phyloP scores from a whole-genome alignment of 2,888 invertebrate genomes.

The Agrotis segetum region DNA sequence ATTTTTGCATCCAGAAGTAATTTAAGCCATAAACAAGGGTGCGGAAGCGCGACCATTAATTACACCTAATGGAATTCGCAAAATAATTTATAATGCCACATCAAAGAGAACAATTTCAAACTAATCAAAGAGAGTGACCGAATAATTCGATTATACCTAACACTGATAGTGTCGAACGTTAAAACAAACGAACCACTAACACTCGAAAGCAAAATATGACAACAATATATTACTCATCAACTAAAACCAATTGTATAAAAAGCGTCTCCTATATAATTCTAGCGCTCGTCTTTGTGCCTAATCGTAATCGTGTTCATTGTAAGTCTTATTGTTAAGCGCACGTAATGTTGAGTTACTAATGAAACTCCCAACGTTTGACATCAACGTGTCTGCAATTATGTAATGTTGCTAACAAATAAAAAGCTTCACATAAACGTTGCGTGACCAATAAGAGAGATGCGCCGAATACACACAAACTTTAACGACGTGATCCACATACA shows the following conservation, averaged over 20 bases:
- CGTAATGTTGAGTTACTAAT: conserved; percentile 43
- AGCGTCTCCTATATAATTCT: conserved; percentile 21
- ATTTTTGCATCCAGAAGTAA: conserved; percentile 40
- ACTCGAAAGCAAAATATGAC: conserved; percentile 23
- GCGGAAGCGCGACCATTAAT: conserved; percentile 28
- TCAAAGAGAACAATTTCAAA: conserved; percentile 40
- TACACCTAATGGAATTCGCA: conserved; percentile 34
- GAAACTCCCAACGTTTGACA: conserved; percentile 32
- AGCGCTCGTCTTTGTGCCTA: conserved; percentile 8
- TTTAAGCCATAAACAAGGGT: conserved; percentile 36
- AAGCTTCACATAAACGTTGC: conserved; percentile 38
- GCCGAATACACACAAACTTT: conserved; percentile 39
- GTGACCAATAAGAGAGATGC: conserved; percentile 43
- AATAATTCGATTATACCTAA: conserved; percentile 34
- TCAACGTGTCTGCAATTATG: conserved; percentile 49
- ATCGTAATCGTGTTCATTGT: conserved; percentile 44
- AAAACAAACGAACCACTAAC: conserved; percentile 26
- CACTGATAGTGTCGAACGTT: conserved; percentile 21
- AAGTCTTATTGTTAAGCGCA: conserved; percentile 40
- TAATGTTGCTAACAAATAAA: conserved; percentile 59
- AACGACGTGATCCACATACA: conserved; percentile 37
- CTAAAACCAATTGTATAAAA: conserved; percentile 39
- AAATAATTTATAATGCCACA: conserved; percentile 28
- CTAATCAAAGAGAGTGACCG: conserved; percentile 57
- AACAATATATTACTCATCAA: conserved; percentile 52